Evolutionary conservation across 2,797 vertebrate species (phyloP).

Genomic region (Glyptemys insculpta): DNA sequence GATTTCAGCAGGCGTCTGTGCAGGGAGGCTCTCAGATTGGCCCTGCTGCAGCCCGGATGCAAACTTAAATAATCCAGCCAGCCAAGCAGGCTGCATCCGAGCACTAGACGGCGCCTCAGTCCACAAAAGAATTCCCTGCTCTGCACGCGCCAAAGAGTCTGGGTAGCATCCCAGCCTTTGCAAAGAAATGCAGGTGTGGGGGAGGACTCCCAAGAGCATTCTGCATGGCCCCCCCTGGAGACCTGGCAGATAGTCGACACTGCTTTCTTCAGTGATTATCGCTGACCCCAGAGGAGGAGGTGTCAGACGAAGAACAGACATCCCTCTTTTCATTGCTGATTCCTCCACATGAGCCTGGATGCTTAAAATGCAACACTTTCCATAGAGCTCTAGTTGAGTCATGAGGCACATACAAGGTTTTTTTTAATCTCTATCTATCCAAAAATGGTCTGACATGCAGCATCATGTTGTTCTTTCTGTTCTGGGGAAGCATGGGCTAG

Average conservation of each 20-base stretch:
- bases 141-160: not conserved
- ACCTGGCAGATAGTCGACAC: not conserved
- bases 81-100: not conserved
- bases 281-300: not conserved
- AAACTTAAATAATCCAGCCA: not conserved
- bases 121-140: slow-evolving; percentile 33
- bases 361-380: slow-evolving; percentile 48
- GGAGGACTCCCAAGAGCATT: not conserved
- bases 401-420: slow-evolving; percentile 58
- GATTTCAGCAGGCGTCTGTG: not conserved
- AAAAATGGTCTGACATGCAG: slow-evolving; percentile 59
- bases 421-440: slow-evolving; percentile 15
- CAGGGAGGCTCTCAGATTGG: not conserved
- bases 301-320: slow-evolving; percentile 5
- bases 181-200: not conserved
- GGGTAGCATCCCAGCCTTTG: not conserved
- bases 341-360: not conserved
- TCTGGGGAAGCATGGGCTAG: not conserved
- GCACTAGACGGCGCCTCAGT: slow-evolving; percentile 82
- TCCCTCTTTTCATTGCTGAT: slow-evolving; percentile 18
- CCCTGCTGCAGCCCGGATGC: not conserved
- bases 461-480: slow-evolving; percentile 62
- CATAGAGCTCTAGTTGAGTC: slow-evolving; percentile 55
- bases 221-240: not conserved
- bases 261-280: not conserved